Percentiles rank a stretch among this genome's conserved stretches.
Conservation (phyloP, 2,888 invertebrate species). For the Odontomyia ornata region DNA sequence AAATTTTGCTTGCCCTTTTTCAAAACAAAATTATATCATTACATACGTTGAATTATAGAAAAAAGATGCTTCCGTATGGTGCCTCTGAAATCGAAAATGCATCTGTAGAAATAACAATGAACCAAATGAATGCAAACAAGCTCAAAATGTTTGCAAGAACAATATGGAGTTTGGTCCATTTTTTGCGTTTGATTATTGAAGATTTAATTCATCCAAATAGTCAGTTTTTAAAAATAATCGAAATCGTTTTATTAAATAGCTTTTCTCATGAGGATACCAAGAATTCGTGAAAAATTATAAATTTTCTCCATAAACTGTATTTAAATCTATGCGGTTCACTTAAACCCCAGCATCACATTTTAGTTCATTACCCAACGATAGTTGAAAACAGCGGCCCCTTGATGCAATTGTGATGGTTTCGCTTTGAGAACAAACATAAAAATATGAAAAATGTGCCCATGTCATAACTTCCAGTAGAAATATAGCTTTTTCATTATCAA, state of each 20-base stretch:
- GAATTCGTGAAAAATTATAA: not conserved
- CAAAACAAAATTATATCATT: slow-evolving; percentile 32
- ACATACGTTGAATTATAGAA: slow-evolving; percentile 36
- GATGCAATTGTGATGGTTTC: not conserved
- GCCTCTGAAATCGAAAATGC: slow-evolving; percentile 29
- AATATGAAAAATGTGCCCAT: not conserved
- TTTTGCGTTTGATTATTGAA: slow-evolving; percentile 38
- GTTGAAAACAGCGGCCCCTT: not conserved
- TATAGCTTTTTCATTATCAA: slow-evolving; percentile 4
- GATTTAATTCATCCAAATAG: slow-evolving; percentile 42
- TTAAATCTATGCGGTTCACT: slow-evolving; percentile 10
- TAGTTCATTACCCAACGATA: slow-evolving; percentile 4
- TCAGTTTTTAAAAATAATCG: slow-evolving; percentile 30
- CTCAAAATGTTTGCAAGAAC: slow-evolving; percentile 42
- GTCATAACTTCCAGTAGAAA: not conserved
- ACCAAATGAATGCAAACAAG: slow-evolving; percentile 28
- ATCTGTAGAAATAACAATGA: slow-evolving; percentile 6
- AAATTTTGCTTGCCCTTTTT: slow-evolving; percentile 43
- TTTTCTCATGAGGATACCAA: slow-evolving; percentile 11
- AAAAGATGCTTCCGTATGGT: slow-evolving; percentile 40
- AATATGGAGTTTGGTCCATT: slow-evolving; percentile 39
- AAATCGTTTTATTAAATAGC: not conserved
- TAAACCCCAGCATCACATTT: not conserved
- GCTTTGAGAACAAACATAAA: slow-evolving; percentile 12
- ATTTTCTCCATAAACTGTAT: slow-evolving; percentile 7